Conservation (phyloP, 1,140 invertebrate genomes). For the Sarcophaga peregrina region DNA sequence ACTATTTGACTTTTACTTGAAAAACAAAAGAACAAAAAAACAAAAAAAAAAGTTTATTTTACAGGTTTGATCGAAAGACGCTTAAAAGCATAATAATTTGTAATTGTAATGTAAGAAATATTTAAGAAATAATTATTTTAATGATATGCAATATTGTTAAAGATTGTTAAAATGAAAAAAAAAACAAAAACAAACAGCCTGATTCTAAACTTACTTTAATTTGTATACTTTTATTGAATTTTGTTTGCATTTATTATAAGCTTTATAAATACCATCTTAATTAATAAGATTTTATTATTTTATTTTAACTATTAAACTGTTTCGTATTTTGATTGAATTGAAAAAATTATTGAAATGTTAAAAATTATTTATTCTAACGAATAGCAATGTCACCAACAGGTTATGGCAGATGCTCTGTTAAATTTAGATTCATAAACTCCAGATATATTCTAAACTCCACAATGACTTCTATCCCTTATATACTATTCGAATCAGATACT, state of each 20-base stretch:
- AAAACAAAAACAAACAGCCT: too few relatives aligned
- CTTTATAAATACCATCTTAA: background rate
- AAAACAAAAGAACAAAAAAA: too few relatives aligned
- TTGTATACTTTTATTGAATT: constrained; percentile 30
- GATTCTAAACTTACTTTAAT: background rate
- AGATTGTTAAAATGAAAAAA: background rate
- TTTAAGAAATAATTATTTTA: background rate
- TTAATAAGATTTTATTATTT: background rate
- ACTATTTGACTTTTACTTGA: constrained; percentile 2
- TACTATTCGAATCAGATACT: too few relatives aligned
- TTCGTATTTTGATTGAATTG: background rate
- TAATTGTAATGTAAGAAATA: background rate
- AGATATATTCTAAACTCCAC: too few relatives aligned
- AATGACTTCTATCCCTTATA: too few relatives aligned
- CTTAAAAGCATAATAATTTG: background rate
- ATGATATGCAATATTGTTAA: background rate
- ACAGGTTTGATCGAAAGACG: constrained; percentile 8
- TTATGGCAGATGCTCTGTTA: too few relatives aligned
- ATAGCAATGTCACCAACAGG: too few relatives aligned
- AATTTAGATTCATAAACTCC: too few relatives aligned
- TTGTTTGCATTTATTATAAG: constrained; percentile 26
- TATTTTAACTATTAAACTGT: constrained; percentile 7
- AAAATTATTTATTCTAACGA: too few relatives aligned
- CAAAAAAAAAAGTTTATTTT: background rate
- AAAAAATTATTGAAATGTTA: background rate